Base-by-base conservation (phyloP, 2,888 invertebrate species). In the Thera britannica region DNA sequence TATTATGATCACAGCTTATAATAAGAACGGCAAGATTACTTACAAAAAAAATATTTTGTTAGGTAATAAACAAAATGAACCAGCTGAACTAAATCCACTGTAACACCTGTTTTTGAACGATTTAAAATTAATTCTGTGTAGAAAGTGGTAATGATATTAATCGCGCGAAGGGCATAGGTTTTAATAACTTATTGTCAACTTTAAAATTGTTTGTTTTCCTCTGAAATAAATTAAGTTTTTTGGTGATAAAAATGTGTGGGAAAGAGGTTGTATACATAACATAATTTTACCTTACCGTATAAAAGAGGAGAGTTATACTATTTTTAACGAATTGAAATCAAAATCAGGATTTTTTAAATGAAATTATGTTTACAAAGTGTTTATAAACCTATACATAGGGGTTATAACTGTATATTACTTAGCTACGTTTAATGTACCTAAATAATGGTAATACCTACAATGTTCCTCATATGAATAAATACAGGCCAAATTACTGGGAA, bases 131-230 rank as follows among this genome's bases (percentile, higher is more conserved):
- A 80, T 77, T 79, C 77, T 68, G 75, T 76, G 77, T 81, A 78
- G 83, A 83, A 83, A 82, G 83, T 82, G 23, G 78, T 70, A 58
- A 67, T 58, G 67, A 76, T 75, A 82, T 82, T 80, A 78, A 82
- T 82, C 74, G 70, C 72, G 64, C 74, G 72, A 76, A 78, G 83
- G 75, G 75, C 76, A 79, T 57, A 83, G 83, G 83, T 83, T 75
- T 74, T 34, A 54, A 67, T 72, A 72, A 64, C 63, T 72, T 66
- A 70, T 46, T 67, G 70, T 70, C 72, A 64, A 65, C 46, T 48
- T 60, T 51, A 71, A 73, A 52, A 73, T 73, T 79, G 72, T 79
- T 76, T 80, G 78, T 80, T 80, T 79, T 78, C 73, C 71, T 56
- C 63, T 70, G 76, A 78, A 79, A 71, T 60, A 67, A 62, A 73